Evolutionary conservation across 1,140 invertebrate genomes (phyloP), one percentile per base, ranked within the genome.

Genomic region (Oryctes rhinoceros): DNA sequence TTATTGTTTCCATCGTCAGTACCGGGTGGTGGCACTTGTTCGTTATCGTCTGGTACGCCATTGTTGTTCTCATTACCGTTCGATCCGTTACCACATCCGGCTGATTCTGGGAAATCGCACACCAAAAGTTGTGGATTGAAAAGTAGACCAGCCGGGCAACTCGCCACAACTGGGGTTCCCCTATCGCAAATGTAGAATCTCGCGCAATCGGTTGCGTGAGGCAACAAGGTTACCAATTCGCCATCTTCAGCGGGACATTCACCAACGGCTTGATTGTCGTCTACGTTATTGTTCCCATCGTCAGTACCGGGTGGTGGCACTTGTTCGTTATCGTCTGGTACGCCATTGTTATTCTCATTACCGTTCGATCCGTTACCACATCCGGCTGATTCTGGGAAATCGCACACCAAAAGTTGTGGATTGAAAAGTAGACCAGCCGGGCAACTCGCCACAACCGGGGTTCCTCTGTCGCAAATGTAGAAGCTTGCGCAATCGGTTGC

Each of bases 151-250:
- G 80, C 78, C 0, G 88, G 84, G 81, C 92, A 93, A 2, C 81
- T 18, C 47, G 88, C 86, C 37, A 88, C 81, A 7, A 89, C 83
- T 53, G 90, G 11, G 10, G 84, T 49, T 0, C 91, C 90, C 59
- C 90, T 84, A 39, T 84, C 83, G 80, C 92, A 92, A 81, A 89
- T 89, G 85, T 89, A 92, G 86, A 90, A 93, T 48, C 88, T 85
- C 0, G 83, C 82, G 80, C 91, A 92, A 77, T 90, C 85, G 0
- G 83, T 84, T 62, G 89, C 89, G 78, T 92, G 89, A 0, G 90
- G 88, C 3, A 91, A 20, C 7, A 78, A 10, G 67, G 30, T 62
- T 18, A 59, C 78, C 37, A 24, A n/a, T 65, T 30, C 39, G 2
- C 18, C 11, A 67, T 79, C 62, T 6, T 24, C 24, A 5, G 6